phyloP scores from a whole-genome alignment of 2,113 vertebrate species.

The Pimephales promelas region DNA sequence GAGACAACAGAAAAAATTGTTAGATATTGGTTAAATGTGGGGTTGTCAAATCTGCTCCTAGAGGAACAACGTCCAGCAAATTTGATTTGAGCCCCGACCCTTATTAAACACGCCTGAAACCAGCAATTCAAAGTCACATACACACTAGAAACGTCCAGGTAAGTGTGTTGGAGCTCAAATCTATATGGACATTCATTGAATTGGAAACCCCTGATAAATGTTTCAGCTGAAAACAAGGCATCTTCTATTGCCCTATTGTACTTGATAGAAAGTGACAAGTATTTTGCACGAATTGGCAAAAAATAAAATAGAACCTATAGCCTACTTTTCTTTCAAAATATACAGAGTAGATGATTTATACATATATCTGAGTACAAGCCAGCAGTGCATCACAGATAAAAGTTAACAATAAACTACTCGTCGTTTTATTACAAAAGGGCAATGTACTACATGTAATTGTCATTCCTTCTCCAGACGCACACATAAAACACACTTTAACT shows the following conservation, averaged over 20 bases:
- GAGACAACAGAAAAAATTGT: neutral
- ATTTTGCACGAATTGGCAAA: neutral
- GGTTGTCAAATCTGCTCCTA: too few relatives aligned
- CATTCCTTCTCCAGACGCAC: neutral
- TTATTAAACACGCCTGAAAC: too few relatives aligned
- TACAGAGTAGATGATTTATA: neutral
- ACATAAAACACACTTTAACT: neutral
- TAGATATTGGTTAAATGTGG: neutral
- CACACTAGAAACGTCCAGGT: too few relatives aligned
- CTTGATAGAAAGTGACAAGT: neutral
- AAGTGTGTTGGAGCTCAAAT: too few relatives aligned
- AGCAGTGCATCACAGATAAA: conserved; percentile 34
- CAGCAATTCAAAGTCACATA: too few relatives aligned
- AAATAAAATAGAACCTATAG: neutral
- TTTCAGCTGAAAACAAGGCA: neutral
- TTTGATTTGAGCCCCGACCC: too few relatives aligned
- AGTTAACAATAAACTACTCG: conserved; percentile 10
- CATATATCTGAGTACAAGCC: neutral
- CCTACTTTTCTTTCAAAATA: neutral
- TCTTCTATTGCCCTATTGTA: neutral
- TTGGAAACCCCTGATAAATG: neutral
- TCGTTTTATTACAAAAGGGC: conserved; percentile 40
- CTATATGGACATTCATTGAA: too few relatives aligned
- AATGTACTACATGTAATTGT: conserved; percentile 5
- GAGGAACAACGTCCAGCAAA: too few relatives aligned